These are phyloP conservation scores for Cataglyphis cursor DNA, from an alignment of 2,888 invertebrate genomes.

Conservation along the genomic window DNA sequence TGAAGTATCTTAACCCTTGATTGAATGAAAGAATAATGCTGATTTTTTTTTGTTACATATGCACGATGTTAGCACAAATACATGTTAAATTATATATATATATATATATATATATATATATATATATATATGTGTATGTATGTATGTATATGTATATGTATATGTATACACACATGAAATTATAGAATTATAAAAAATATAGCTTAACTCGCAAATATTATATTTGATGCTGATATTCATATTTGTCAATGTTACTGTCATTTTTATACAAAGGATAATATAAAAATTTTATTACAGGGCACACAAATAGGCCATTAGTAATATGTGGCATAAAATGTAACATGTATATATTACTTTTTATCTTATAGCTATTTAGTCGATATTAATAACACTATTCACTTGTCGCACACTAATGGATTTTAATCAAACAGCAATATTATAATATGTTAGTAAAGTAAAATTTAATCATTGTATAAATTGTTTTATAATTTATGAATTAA, in stretches of 20 bases:
- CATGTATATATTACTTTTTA: conserved; percentile 35
- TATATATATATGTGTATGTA: not conserved
- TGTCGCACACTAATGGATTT: conserved; percentile 43
- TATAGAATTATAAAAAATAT: not conserved
- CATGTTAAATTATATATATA: conserved; percentile 18
- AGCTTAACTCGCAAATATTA: conserved; percentile 10
- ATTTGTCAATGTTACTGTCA: conserved; percentile 34
- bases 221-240: conserved; percentile 17
- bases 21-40: conserved; percentile 63
- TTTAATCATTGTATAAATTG: conserved; percentile 18
- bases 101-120: not conserved
- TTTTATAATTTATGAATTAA: conserved; percentile 49
- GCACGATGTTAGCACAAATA: conserved; percentile 20
- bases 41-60: conserved; percentile 35
- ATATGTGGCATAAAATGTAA: conserved; percentile 20
- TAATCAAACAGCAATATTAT: conserved; percentile 45
- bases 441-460: conserved; percentile 27
- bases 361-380: conserved; percentile 33
- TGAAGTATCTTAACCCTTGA: conserved; percentile 76
- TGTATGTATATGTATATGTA: not conserved
- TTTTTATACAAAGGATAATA: conserved; percentile 6
- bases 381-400: conserved; percentile 25
- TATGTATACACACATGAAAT: conserved; percentile 19
- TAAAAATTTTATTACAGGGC: conserved; percentile 14
- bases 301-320: not conserved